A percentile compares a stretch with the other conserved stretches of the same genome.
Conservation (phyloP, 2,113 vertebrate species). For the Rafetus swinhoei region DNA sequence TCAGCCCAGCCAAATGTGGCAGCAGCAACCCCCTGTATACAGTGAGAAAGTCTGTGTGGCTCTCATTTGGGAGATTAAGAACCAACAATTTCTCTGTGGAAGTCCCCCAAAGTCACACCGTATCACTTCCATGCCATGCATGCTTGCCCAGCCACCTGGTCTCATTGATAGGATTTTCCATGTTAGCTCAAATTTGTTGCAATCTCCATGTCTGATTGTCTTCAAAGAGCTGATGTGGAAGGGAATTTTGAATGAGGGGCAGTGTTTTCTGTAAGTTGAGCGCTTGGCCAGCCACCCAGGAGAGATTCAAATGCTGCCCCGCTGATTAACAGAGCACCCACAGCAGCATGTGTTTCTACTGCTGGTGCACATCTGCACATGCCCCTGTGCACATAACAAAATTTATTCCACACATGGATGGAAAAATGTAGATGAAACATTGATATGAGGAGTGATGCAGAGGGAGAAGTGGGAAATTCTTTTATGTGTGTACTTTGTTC, state of each 20-base stretch:
- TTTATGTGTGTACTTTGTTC: fast-evolving
- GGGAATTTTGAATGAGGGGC: not conserved
- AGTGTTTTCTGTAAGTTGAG: too few species aligned
- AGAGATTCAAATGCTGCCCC: too few species aligned
- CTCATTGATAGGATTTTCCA: not conserved
- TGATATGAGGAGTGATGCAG: too few species aligned
- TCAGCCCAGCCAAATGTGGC: not conserved
- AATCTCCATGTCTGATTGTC: not conserved
- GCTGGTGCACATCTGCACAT: too few species aligned
- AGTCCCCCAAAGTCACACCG: not conserved
- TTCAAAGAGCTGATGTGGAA: not conserved
- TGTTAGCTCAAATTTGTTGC: not conserved
- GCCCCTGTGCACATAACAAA: too few species aligned
- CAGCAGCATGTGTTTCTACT: too few species aligned
- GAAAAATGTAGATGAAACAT: too few species aligned
- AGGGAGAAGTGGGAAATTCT: not conserved
- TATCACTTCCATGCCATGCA: not conserved
- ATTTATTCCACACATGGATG: too few species aligned
- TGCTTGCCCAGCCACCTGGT: not conserved
- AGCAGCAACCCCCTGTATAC: not conserved
- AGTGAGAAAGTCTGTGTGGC: not conserved
- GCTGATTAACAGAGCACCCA: too few species aligned
- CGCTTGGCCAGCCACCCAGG: too few species aligned
- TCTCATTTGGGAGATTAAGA: not conserved
- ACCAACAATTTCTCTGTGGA: not conserved